phyloP scores from a whole-genome alignment of 2,113 vertebrate genomes.

The Channa argus region DNA sequence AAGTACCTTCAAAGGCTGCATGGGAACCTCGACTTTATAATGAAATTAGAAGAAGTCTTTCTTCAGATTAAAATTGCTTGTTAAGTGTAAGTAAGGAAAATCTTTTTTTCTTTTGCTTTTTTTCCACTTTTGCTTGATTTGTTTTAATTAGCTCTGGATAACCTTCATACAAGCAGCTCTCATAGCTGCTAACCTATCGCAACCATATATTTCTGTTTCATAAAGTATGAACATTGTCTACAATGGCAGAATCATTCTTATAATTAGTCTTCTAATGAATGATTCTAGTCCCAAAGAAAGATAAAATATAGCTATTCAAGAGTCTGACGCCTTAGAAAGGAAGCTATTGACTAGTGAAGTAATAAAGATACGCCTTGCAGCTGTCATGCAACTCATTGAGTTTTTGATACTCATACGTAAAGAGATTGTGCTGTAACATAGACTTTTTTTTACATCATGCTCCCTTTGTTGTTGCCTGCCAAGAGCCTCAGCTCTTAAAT shows the following conservation, averaged over 20 bases:
- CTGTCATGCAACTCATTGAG: conserved; percentile 53
- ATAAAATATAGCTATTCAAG: conserved; percentile 26
- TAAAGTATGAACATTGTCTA: conserved; percentile 36
- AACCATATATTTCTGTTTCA: conserved; percentile 55
- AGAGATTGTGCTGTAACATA: conserved; percentile 33
- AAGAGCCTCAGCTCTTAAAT: conserved; percentile 43
- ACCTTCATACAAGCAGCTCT: conserved; percentile 46
- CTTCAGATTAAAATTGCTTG: conserved; percentile 43
- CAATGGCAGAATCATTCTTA: too few species aligned
- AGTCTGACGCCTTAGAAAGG: conserved; percentile 41
- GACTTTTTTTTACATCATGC: conserved; percentile 30
- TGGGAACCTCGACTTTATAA: conserved; percentile 25
- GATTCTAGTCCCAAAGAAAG: conserved; percentile 25
- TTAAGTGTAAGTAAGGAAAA: conserved; percentile 19
- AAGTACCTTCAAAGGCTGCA: conserved; percentile 33
- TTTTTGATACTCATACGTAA: conserved; percentile 48
- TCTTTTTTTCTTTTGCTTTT: not conserved
- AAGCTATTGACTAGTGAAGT: conserved; percentile 43
- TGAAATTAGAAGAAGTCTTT: conserved; percentile 31
- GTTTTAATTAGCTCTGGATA: conserved; percentile 56
- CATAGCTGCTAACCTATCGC: conserved; percentile 47
- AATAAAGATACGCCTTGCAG: conserved; percentile 36
- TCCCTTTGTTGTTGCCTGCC: conserved; percentile 47
- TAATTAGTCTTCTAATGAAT: conserved; percentile 43
- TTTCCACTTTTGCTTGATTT: conserved; percentile 16